Conservation (phyloP, 2,113 vertebrate species). For the Boulengeromyrus knoepffleri region DNA sequence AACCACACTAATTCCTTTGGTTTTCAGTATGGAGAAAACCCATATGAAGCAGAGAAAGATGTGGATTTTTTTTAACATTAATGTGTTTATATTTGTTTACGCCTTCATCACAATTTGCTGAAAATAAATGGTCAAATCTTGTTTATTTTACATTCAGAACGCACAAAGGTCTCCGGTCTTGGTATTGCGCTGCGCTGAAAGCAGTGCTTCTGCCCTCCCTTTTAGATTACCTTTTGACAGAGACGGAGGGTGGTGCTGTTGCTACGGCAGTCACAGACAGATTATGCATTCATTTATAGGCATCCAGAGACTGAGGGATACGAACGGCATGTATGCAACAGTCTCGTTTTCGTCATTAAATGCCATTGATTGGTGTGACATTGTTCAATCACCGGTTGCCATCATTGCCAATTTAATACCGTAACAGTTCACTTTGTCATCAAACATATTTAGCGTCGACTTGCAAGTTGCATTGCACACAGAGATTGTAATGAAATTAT, state of each 20-base stretch:
- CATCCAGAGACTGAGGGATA: neutral
- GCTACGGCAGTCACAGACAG: neutral
- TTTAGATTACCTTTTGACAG: neutral
- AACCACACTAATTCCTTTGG: conserved; percentile 15
- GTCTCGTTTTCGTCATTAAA: neutral
- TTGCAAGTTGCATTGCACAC: neutral
- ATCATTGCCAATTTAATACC: neutral
- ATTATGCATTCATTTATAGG: neutral
- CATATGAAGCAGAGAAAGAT: conserved; percentile 49
- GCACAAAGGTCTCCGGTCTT: neutral
- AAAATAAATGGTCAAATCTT: conserved; percentile 57
- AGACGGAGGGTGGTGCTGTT: neutral
- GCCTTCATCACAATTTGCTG: conserved; percentile 58
- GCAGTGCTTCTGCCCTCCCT: neutral
- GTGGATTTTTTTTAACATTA: conserved; percentile 3
- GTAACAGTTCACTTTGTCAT: neutral
- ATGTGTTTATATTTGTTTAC: conserved; percentile 50
- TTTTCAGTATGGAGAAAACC: conserved; percentile 26
- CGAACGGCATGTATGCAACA: neutral
- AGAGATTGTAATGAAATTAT: neutral
- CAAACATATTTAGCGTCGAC: neutral
- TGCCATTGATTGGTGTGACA: neutral
- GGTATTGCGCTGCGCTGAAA: neutral
- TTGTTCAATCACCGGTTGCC: neutral
- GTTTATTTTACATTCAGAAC: conserved; percentile 2